These are phyloP conservation scores for Canis aureus DNA, from an alignment of 2,113 vertebrate species.

Conservation along the genomic window DNA sequence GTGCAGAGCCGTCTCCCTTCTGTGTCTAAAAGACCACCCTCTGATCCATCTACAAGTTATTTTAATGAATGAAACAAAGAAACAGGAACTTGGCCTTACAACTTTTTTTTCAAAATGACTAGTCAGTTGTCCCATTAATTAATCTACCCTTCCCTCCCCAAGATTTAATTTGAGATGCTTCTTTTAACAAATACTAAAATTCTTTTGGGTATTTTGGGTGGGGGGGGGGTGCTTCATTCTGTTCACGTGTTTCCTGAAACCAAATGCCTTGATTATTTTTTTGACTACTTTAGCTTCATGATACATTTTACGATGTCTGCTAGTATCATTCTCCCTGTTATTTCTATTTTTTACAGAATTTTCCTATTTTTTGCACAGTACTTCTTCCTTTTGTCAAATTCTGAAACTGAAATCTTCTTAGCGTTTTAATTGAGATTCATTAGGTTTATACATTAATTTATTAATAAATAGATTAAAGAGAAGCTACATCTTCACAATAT, in stretches of 20 bases:
- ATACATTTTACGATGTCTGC: background rate
- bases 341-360: background rate
- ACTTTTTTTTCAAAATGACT: background rate
- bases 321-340: background rate
- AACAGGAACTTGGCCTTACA: background rate
- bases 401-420: slow-evolving; percentile 57
- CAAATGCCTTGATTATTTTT: background rate
- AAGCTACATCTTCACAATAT: slow-evolving; percentile 26
- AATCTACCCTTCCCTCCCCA: background rate
- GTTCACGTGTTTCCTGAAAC: slow-evolving; percentile 45
- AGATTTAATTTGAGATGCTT: background rate
- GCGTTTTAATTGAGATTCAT: slow-evolving; percentile 9
- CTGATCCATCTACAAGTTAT: background rate
- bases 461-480: slow-evolving; percentile 50
- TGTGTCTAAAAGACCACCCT: background rate
- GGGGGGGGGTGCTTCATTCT: background rate
- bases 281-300: background rate
- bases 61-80: background rate
- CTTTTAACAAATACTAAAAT: background rate
- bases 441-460: slow-evolving; percentile 33
- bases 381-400: slow-evolving; percentile 41
- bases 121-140: background rate
- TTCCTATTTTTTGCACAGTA: background rate
- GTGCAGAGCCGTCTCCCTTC: background rate
- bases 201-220: background rate